A percentile compares a stretch with the other conserved stretches of the same genome.
These are phyloP conservation scores for Ferrisia virgata DNA, from an alignment of 2,888 invertebrate species.

Conservation along the genomic window DNA sequence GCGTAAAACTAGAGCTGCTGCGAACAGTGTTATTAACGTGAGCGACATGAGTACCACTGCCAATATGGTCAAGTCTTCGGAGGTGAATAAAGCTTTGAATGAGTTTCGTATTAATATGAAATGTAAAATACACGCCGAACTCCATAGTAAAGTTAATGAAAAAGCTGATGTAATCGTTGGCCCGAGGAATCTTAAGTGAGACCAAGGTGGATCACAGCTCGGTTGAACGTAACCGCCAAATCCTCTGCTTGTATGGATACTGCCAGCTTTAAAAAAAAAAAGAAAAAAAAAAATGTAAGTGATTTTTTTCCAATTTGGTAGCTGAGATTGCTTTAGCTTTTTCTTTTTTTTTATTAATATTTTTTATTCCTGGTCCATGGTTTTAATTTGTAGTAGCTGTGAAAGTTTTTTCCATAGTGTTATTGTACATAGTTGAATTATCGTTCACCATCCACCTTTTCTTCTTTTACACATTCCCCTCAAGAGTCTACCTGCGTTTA, in stretches of 20 bases:
- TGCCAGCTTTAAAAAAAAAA: conserved; percentile 49
- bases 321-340: not conserved
- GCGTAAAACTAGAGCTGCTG: conserved; percentile 49
- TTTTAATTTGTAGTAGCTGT: not conserved
- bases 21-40: conserved; percentile 49
- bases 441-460: no score
- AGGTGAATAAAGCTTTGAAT: conserved; percentile 48
- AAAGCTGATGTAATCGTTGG: conserved; percentile 50
- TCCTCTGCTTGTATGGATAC: conserved; percentile 51
- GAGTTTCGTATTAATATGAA: conserved; percentile 49
- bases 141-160: conserved; percentile 50
- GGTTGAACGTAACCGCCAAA: conserved; percentile 51
- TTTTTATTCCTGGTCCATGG: not conserved
- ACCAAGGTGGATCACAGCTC: conserved; percentile 49
- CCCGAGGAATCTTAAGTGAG: conserved; percentile 50
- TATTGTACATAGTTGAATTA: no score
- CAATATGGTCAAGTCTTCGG: conserved; percentile 49
- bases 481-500: no score
- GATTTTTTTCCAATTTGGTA: not conserved
- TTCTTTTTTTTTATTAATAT: not conserved
- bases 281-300: not conserved
- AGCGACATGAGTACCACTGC: conserved; percentile 50
- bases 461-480: no score
- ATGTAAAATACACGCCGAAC: conserved; percentile 49
- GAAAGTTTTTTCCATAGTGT: not conserved